phyloP scores from a whole-genome alignment of 2,113 vertebrate genomes.

The Gasterosteus aculeatus region DNA sequence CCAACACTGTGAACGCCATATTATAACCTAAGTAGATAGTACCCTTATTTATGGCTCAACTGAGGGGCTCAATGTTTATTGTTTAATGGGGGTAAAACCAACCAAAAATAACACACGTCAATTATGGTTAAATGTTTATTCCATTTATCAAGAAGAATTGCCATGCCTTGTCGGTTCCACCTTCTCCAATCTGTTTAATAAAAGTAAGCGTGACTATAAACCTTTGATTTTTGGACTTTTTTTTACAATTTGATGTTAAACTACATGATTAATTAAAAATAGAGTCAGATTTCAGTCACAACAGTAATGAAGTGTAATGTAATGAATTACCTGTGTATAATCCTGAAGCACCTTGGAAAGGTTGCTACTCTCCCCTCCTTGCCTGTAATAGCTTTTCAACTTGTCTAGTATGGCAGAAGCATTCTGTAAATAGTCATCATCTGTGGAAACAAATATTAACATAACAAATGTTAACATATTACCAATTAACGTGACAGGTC shows the following conservation, averaged over 20 bases:
- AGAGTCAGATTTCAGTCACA: background rate
- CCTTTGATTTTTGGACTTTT: background rate
- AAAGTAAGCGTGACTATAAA: background rate
- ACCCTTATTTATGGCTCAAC: background rate
- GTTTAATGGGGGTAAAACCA: background rate
- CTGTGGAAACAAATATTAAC: slow-evolving; percentile 73
- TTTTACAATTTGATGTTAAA: too few species aligned
- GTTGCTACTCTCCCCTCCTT: slow-evolving; percentile 84
- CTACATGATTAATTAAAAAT: background rate
- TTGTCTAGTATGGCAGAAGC: slow-evolving; percentile 88
- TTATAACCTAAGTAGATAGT: background rate
- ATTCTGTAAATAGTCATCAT: slow-evolving; percentile 91
- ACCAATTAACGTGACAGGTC: slow-evolving; percentile 11
- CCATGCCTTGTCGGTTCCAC: background rate
- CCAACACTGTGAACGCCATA: background rate
- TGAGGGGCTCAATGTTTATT: background rate
- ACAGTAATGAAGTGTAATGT: background rate
- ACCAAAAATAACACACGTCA: background rate
- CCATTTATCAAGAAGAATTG: background rate
- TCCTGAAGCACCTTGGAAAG: slow-evolving; percentile 87
- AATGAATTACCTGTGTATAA: slow-evolving; percentile 90
- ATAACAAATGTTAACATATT: slow-evolving; percentile 18
- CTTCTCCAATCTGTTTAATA: background rate
- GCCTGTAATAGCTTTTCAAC: slow-evolving; percentile 84
- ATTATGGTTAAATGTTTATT: background rate